Conservation (phyloP, 2,797 vertebrate genomes). For the Myotis daubentonii region DNA sequence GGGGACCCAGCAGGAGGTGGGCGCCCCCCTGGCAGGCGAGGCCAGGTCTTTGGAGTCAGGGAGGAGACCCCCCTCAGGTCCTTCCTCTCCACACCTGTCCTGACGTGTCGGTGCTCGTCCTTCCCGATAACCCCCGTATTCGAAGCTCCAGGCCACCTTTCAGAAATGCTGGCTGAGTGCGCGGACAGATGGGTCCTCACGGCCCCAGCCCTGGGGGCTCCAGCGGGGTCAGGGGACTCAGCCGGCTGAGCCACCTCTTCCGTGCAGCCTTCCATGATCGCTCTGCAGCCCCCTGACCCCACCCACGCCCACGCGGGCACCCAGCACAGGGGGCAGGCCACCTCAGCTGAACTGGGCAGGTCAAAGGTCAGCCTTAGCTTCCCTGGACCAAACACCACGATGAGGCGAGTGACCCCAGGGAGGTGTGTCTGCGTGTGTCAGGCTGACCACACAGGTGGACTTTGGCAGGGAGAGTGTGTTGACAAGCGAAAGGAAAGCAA, state of each 20-base stretch:
- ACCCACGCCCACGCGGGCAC: fast-evolving
- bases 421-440: fast-evolving
- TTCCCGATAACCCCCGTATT: fast-evolving
- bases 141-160: no score
- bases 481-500: background rate
- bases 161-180: background rate
- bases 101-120: background rate
- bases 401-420: fast-evolving
- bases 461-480: no score
- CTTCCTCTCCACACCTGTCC: background rate
- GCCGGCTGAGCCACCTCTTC: background rate
- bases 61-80: background rate
- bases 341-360: no score
- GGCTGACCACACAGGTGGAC: fast-evolving
- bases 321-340: no score
- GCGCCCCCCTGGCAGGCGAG: background rate
- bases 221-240: no score
- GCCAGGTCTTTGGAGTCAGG: background rate
- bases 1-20: background rate
- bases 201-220: background rate
- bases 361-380: background rate
- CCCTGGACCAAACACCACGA: background rate
- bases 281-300: background rate
- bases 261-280: fast-evolving
- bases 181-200: background rate